These are phyloP conservation scores for Ceratina calcarata DNA, from an alignment of 1,140 invertebrate species.

Conservation along the genomic window DNA sequence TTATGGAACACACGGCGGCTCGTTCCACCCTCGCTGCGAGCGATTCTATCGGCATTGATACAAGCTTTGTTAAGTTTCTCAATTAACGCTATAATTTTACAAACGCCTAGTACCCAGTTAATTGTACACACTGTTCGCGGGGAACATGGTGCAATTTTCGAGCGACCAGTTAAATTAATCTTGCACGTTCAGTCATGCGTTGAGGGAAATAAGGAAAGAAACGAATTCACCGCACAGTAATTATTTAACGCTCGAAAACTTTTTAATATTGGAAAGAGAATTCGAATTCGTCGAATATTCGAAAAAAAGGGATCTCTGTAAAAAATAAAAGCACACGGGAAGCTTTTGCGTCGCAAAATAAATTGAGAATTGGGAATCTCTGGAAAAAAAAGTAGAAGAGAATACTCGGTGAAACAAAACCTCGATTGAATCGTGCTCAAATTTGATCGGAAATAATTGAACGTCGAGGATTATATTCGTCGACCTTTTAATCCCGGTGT, in stretches of 20 bases:
- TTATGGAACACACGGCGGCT: not conserved
- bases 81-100: slow-evolving; percentile 10
- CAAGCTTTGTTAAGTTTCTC: slow-evolving; percentile 9
- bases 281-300: no score
- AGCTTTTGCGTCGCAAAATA: not conserved
- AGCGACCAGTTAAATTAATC: no score
- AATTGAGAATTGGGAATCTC: not conserved
- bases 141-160: no score
- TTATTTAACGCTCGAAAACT: no score
- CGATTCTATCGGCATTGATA: slow-evolving; percentile 5
- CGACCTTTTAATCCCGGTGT: not conserved
- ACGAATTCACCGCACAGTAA: no score
- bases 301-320: no score
- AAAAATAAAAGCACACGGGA: not conserved
- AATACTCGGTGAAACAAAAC: not conserved
- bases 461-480: not conserved
- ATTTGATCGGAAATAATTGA: slow-evolving; percentile 8
- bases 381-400: not conserved
- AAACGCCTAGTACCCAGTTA: not conserved
- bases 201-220: no score
- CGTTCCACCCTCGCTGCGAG: not conserved
- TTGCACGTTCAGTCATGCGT: no score
- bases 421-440: not conserved
- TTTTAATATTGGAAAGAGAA: no score
- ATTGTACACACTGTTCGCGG: not conserved